Evolutionary conservation across 2,113 vertebrate species (phyloP).

Genomic region (Oryzias celebensis): DNA sequence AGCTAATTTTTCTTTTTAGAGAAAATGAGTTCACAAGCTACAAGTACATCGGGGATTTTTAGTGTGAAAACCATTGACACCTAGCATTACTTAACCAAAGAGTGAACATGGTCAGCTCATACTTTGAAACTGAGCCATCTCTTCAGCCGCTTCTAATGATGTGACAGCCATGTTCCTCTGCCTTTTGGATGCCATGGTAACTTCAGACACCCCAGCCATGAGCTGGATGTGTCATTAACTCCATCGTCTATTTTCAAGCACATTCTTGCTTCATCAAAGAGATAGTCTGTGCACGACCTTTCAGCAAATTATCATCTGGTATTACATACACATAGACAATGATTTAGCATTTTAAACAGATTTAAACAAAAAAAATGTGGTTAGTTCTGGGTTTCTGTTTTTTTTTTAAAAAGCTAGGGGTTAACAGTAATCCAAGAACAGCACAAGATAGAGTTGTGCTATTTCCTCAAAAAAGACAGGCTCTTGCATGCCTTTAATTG

Average conservation of each 20-base stretch:
- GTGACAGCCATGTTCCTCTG: too few species aligned
- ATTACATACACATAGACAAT: too few species aligned
- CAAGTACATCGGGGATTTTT: background rate
- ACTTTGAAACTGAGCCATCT: background rate
- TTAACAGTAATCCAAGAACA: background rate
- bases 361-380: too few species aligned
- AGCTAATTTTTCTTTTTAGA: background rate
- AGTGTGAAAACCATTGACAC: constrained; percentile 2
- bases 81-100: background rate
- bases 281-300: too few species aligned
- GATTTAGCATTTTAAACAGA: too few species aligned
- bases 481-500: background rate
- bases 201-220: background rate
- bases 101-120: constrained; percentile 2
- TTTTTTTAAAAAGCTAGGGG: background rate
- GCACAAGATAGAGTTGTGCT: too few species aligned
- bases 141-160: background rate
- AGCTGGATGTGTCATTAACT: background rate
- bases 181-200: background rate
- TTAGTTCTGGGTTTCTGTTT: background rate
- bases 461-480: background rate
- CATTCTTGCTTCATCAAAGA: background rate
- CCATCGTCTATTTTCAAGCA: background rate
- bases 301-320: too few species aligned
- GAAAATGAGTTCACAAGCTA: background rate